Base-by-base conservation (phyloP, 1,140 invertebrate genomes). In the Heliconius hermathena region DNA sequence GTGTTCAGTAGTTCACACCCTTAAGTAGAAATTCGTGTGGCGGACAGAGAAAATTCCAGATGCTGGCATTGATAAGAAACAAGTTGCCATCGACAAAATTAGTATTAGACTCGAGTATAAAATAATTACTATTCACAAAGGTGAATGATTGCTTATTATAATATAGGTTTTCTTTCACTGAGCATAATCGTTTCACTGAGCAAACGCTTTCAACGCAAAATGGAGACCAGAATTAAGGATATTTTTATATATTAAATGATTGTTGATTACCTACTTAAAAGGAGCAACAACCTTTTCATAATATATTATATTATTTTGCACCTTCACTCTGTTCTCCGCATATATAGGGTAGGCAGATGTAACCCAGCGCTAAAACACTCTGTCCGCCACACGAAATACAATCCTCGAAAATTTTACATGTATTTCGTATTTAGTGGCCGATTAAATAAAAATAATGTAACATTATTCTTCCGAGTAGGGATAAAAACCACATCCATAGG, bases 81-180 rank as follows among this genome's bases (percentile, higher is more conserved):
- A 66, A 66, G 29, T 66, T 26, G 26, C 60, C 22, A 29, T 13
- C 26, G 13, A 26, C 60, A 66, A 16, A 66, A 26, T 66, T 16
- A 66, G 60, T 66, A 66, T 66, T 26, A 29, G 26, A 66, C 4
- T 66, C 60, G 9, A 66, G 22, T 66, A 66, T 29, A 5, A 29
- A 66, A 29, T 52, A 80, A 75, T 80, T 79, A 54, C 78, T 60
- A 83, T 83, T 82, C 78, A 82, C 76, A 73, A 75, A 77, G 20
- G 74, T 66, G 36, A 75, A 41, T 76, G 29, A 38, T 33, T 76
- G 33, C 60, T 38, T 41, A 38, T 70, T 66, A 41, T 76, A 41
- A 36, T 66, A 57, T n/a, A n/a, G n/a, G n/a, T n/a, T 76, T n/a
- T 60, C 8, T 76, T 66, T 76, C 49, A n/a, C 26, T 36, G 41